Conservation (phyloP, 2,797 vertebrate genomes). For the Ctenopoma multispine region DNA sequence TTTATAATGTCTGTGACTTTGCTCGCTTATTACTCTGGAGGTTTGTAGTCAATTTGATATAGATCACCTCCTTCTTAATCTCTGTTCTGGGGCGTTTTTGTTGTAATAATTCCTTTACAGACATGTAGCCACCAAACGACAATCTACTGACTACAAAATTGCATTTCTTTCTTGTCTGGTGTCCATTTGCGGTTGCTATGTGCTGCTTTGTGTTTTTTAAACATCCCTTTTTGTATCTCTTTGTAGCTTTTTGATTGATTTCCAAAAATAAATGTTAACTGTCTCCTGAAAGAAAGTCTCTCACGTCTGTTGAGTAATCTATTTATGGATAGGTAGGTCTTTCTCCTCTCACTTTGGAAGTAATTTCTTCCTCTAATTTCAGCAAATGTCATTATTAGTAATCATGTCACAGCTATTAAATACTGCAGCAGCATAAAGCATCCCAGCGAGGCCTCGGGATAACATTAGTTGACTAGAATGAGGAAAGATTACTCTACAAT, state of each 20-base stretch:
- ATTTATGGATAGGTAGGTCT: not conserved
- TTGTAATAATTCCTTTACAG: not conserved
- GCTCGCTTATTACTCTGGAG: not conserved
- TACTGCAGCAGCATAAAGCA: conserved; percentile 11
- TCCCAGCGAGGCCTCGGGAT: conserved; percentile 13
- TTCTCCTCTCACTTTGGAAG: not conserved
- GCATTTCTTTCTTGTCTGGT: not conserved
- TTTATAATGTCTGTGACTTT: conserved; percentile 9
- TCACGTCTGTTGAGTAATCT: not conserved
- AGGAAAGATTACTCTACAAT: conserved; percentile 39
- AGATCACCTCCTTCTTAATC: not conserved
- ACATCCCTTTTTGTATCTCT: too few species aligned
- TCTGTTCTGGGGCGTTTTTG: not conserved
- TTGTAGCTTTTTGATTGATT: too few species aligned
- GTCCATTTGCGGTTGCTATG: not conserved
- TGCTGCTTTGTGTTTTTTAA: not conserved
- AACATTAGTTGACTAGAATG: conserved; percentile 32
- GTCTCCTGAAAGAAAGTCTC: not conserved
- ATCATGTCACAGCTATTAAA: conserved; percentile 20
- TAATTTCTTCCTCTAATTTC: conserved; percentile 17
- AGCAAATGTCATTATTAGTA: conserved; percentile 17
- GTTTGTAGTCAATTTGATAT: conserved; percentile 6
- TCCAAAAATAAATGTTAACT: too few species aligned
- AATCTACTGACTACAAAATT: too few species aligned
- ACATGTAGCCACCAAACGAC: too few species aligned